Evolutionary conservation across 2,113 vertebrate species (phyloP).

Genomic region (Perca schrenkii): DNA sequence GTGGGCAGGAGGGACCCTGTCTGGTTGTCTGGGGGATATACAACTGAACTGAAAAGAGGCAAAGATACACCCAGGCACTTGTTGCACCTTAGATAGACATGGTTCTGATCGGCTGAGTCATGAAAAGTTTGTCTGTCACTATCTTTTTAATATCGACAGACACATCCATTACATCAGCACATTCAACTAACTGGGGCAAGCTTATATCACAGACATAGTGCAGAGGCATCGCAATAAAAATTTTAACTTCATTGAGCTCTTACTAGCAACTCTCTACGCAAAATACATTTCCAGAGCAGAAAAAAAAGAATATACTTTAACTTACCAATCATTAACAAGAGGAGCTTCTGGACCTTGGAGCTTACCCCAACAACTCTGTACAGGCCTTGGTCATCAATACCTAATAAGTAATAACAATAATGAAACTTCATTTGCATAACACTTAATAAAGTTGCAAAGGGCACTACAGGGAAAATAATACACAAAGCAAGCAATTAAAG

Average conservation of each 20-base stretch:
- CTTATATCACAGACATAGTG: conserved; percentile 32
- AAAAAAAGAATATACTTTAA: background rate
- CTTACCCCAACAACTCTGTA: conserved; percentile 98
- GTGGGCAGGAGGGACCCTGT: conserved; percentile 14
- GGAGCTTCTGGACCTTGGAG: conserved; percentile 98
- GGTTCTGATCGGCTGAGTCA: conserved; percentile 41
- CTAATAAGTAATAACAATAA: conserved; percentile 76
- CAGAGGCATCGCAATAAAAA: conserved; percentile 43
- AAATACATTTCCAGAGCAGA: conserved; percentile 22
- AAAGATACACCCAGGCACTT: conserved; percentile 80
- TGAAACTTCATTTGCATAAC: background rate
- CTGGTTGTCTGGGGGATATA: conserved; percentile 64
- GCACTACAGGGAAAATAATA: background rate
- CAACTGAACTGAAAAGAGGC: conserved; percentile 87
- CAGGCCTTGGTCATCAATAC: conserved; percentile 97
- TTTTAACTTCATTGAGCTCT: conserved; percentile 14
- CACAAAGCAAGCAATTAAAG: background rate
- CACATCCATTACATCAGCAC: conserved; percentile 40
- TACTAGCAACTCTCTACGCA: background rate
- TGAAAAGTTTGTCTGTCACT: conserved; percentile 20
- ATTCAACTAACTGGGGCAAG: conserved; percentile 28
- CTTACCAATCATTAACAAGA: conserved; percentile 96
- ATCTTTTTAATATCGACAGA: conserved; percentile 52
- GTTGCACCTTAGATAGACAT: conserved; percentile 74
- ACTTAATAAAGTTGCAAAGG: background rate